These are phyloP conservation scores for Natator depressus DNA, from an alignment of 2,113 vertebrate species.

Conservation along the genomic window DNA sequence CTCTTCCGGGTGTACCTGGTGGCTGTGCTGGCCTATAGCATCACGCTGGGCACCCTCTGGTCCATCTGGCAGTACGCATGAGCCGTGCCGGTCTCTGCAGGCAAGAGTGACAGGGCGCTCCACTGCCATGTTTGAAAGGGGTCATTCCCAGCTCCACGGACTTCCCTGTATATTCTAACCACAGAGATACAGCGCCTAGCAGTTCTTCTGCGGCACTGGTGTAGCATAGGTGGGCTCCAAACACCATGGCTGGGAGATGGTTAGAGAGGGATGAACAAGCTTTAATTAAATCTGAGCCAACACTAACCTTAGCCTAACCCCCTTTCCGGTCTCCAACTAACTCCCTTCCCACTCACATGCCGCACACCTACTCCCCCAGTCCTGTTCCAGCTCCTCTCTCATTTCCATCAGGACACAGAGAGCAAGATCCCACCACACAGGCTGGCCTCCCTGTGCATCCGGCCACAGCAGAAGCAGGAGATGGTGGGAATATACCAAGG, in stretches of 20 bases:
- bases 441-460: background rate
- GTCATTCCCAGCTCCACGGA: background rate
- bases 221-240: background rate
- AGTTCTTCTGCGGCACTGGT: background rate
- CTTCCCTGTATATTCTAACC: rapidly evolving
- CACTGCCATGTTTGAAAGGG: rapidly evolving
- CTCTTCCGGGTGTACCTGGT: slow-evolving; percentile 92
- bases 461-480: background rate
- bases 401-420: background rate
- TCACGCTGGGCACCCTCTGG: slow-evolving; percentile 93
- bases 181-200: rapidly evolving
- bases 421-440: background rate
- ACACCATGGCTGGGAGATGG: background rate
- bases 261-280: background rate
- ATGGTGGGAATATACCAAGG: background rate
- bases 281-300: background rate
- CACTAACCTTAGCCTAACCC: background rate
- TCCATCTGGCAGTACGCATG: slow-evolving; percentile 91
- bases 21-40: slow-evolving; percentile 87
- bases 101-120: rapidly evolving
- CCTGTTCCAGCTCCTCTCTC: background rate
- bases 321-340: background rate
- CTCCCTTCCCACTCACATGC: background rate
- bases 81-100: background rate
- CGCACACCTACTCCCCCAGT: no score